phyloP scores from a whole-genome alignment of 2,797 vertebrate species.

The Hippocampus kuda region DNA sequence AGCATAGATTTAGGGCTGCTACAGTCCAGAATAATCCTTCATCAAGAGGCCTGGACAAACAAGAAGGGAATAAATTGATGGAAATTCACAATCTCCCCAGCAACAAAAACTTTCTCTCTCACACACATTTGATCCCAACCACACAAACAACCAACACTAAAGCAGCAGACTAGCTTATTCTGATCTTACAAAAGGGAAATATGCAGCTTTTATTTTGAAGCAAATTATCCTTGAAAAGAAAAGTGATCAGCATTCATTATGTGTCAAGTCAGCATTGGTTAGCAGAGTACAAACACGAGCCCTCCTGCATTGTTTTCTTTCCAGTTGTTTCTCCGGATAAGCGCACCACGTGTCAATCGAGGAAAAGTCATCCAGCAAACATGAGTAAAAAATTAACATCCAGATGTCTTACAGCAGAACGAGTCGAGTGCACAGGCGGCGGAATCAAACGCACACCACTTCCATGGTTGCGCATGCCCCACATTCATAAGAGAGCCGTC shows the following conservation, averaged over 20 bases:
- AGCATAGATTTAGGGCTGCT: constrained; percentile 40
- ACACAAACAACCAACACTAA: constrained; percentile 52
- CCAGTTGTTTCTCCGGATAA: constrained; percentile 6
- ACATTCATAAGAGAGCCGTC: constrained; percentile 64
- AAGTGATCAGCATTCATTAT: constrained; percentile 64
- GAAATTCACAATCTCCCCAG: not conserved
- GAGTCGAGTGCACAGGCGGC: constrained; percentile 34
- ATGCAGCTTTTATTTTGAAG: constrained; percentile 61
- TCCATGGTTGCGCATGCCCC: constrained; percentile 49
- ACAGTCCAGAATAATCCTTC: constrained; percentile 52
- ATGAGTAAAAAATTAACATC: constrained; percentile 62
- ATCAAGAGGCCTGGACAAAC: constrained; percentile 34
- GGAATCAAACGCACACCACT: constrained; percentile 32
- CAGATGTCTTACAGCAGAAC: constrained; percentile 59
- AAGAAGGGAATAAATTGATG: not conserved
- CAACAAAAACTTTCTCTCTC: constrained; percentile 40
- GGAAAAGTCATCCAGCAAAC: constrained; percentile 51
- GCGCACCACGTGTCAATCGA: constrained; percentile 12
- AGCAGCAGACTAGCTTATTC: constrained; percentile 68
- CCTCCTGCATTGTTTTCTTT: constrained; percentile 56
- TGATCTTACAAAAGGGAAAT: constrained; percentile 62
- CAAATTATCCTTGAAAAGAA: constrained; percentile 68
- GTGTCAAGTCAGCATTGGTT: constrained; percentile 64
- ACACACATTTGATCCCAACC: constrained; percentile 48
- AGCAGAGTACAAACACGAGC: constrained; percentile 37